Conservation (phyloP, 2,888 invertebrate species). For the Girardia tigrina region DNA sequence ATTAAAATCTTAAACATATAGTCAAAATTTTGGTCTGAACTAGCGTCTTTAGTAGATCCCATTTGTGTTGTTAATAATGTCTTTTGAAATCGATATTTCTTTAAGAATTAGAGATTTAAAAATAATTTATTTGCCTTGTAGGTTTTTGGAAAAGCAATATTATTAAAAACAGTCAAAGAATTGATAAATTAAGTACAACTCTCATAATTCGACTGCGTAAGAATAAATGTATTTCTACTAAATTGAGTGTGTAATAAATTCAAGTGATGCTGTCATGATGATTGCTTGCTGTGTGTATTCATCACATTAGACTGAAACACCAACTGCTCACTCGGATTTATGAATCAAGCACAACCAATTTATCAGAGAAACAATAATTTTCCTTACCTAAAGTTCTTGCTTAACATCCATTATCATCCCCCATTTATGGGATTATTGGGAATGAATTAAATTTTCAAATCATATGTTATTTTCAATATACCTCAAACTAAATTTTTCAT, state of each 20-base stretch:
- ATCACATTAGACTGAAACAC: not conserved
- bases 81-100: constrained; percentile 8
- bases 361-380: constrained; percentile 23
- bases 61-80: too few relatives aligned
- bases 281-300: not conserved
- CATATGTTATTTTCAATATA: not conserved
- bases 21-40: constrained; percentile 50
- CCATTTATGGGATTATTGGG: constrained; percentile 1
- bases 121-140: not conserved
- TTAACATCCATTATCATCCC: not conserved
- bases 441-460: not conserved
- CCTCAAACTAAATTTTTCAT: not conserved
- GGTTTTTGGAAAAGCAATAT: not conserved
- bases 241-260: constrained; percentile 9
- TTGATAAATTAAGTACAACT: constrained; percentile 19
- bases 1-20: constrained; percentile 52
- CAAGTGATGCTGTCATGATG: not conserved
- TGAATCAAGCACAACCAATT: not conserved
- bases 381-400: not conserved
- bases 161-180: constrained; percentile 6
- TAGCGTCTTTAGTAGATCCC: constrained; percentile 51
- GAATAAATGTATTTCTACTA: constrained; percentile 10
- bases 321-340: not conserved
- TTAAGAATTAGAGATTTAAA: not conserved
- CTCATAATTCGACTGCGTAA: constrained; percentile 8